Evolutionary conservation across 1,140 invertebrate genomes (phyloP).

Genomic region (Melipona quadrifasciata): DNA sequence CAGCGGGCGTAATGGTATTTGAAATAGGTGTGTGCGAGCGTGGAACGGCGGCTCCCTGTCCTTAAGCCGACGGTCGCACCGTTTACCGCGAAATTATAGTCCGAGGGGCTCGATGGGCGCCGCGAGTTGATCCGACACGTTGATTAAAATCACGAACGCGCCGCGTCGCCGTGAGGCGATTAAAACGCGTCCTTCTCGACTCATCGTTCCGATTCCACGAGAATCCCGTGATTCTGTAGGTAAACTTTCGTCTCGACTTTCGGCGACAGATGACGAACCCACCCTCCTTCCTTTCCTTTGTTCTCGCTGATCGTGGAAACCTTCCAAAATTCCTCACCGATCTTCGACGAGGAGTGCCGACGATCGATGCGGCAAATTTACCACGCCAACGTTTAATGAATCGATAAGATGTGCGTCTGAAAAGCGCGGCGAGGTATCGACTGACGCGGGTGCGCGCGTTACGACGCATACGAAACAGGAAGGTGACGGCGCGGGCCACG

Average conservation of each 20-base stretch:
- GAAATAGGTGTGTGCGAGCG: constrained; percentile 43
- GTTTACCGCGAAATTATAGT: constrained; percentile 68
- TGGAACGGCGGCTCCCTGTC: constrained; percentile 40
- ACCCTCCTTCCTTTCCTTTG: neutral
- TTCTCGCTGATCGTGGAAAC: too few species aligned
- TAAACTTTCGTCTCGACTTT: neutral
- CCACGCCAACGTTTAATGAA: constrained; percentile 22
- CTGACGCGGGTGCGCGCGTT: neutral
- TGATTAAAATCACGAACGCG: constrained; percentile 57
- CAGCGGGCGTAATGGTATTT: constrained; percentile 45
- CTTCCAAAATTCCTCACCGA: too few species aligned
- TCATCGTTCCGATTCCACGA: neutral
- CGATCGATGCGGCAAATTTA: too few species aligned
- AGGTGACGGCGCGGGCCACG: neutral
- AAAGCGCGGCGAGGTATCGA: constrained; percentile 4
- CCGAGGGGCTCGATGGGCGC: constrained; percentile 27
- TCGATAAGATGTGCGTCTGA: constrained; percentile 22
- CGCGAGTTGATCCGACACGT: constrained; percentile 48
- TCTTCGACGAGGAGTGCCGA: too few species aligned
- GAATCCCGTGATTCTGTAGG: neutral
- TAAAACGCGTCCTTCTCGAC: neutral
- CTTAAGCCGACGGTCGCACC: constrained; percentile 38
- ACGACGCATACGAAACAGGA: constrained; percentile 23
- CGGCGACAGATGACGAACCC: neutral
- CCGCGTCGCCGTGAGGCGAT: neutral